Base-by-base conservation (phyloP, 2,797 vertebrate genomes). In the Oreortyx pictus region DNA sequence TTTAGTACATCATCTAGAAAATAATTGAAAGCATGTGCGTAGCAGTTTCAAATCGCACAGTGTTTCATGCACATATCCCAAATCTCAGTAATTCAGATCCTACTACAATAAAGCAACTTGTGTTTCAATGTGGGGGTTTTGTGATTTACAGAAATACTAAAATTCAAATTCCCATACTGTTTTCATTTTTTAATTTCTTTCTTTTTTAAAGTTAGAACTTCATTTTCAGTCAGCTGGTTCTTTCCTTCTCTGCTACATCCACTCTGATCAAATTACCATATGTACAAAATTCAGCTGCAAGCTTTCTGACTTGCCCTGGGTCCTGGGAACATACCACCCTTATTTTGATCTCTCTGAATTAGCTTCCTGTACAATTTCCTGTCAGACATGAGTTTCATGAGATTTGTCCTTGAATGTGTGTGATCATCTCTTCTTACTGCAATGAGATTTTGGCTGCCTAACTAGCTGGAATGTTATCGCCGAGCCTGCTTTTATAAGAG, bases 251-350 rank as follows among this genome's bases (percentile, higher is more conserved):
- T 83, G 54, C 77, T 83, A 9, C 90, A 82, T 89, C 71, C 91
- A 65, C 67, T 91, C 77, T 88, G 90, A 93, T 97, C 97, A 88
- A 90, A 89, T 95, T 91, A 94, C 92, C 94, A 82, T 83, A 86
- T 92, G 93, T 86, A 93, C 86, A 92, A 95, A 96, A 94, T 67
- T 93, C 94, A 87, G 94, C 95, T 96, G 96, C 88, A 93, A 96
- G 96, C 89, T 82, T 94, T 95, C 92, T 89, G 94, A 60, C 89
- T 95, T 52, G 59, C 95, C 72, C 91, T 78, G 85, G 97, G 97
- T 97, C 97, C 97, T 98, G 97, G 97, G 97, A 98, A 98, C 93
- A 92, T 95, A 94, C 87, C 86, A 97, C 59, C 68, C 81, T 90
- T 88, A 95, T 97, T 97, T 96, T 97, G 96, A 97, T 97, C 93